Evolutionary conservation across 2,888 invertebrate genomes (phyloP).

Genomic region (Carcina quercana): DNA sequence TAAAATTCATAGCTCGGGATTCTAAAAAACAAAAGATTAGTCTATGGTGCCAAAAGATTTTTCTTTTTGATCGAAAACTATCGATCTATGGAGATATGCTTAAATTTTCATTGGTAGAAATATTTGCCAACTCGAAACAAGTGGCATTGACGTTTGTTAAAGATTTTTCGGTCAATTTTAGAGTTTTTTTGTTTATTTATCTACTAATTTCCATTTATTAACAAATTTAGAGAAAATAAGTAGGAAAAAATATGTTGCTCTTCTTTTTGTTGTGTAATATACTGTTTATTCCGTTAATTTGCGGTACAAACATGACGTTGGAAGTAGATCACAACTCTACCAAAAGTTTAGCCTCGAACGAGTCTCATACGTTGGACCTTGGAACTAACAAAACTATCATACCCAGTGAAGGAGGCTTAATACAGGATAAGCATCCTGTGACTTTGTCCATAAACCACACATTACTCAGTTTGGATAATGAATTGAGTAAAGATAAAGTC

Average conservation of each 20-base stretch:
- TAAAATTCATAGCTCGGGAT: too few relatives aligned
- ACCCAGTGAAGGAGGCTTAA: slow-evolving; percentile 42
- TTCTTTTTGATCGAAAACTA: too few relatives aligned
- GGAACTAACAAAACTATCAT: slow-evolving; percentile 10
- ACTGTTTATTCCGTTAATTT: slow-evolving; percentile 25
- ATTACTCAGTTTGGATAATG: slow-evolving; percentile 30
- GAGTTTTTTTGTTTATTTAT: background rate
- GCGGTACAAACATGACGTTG: slow-evolving; percentile 20
- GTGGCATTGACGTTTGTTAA: too few relatives aligned
- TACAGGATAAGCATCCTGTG: slow-evolving; percentile 26
- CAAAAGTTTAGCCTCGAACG: background rate
- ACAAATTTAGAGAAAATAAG: too few relatives aligned
- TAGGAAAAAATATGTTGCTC: slow-evolving; percentile 35
- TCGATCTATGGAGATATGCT: too few relatives aligned
- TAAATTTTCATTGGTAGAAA: too few relatives aligned
- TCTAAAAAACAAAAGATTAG: too few relatives aligned
- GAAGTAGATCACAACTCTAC: slow-evolving; percentile 13
- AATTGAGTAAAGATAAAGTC: slow-evolving; percentile 32
- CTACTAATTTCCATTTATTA: background rate
- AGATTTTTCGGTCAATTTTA: background rate
- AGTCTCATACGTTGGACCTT: background rate
- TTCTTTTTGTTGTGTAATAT: slow-evolving; percentile 25
- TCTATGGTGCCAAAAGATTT: too few relatives aligned
- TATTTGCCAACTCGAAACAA: too few relatives aligned
- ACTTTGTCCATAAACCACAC: slow-evolving; percentile 33